Conservation (phyloP, 2,113 vertebrate species). For the Leucopsar rothschildi region DNA sequence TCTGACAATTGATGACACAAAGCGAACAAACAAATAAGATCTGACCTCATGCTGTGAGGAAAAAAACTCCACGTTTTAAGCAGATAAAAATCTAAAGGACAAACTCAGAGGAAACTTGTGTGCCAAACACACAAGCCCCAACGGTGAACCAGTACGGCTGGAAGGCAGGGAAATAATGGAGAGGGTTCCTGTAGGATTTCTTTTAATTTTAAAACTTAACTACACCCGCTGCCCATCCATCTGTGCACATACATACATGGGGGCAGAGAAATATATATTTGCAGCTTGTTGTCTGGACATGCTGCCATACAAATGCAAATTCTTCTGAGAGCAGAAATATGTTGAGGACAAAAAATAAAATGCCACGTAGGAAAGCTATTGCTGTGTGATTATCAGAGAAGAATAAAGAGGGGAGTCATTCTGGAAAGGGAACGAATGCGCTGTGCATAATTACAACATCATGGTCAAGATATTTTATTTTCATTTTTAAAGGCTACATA, state of each 20-base stretch:
- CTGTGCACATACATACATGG: rapidly evolving
- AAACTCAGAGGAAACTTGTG: background rate
- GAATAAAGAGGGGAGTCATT: background rate
- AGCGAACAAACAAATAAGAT: background rate
- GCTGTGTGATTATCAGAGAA: background rate
- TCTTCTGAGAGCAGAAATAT: background rate
- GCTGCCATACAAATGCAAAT: background rate
- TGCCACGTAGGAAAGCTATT: background rate
- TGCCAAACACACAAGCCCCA: background rate
- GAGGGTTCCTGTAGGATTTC: background rate
- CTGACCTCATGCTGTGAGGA: background rate
- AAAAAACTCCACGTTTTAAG: background rate
- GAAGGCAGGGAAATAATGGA: background rate
- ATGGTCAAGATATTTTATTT: slow-evolving; percentile 29
- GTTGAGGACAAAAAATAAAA: background rate
- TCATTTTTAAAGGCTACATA: background rate
- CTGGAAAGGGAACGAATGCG: rapidly evolving
- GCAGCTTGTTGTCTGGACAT: background rate
- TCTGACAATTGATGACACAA: background rate
- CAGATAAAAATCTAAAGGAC: background rate
- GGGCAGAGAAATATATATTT: rapidly evolving
- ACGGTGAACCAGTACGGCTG: rapidly evolving
- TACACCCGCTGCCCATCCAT: background rate
- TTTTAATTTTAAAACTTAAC: background rate
- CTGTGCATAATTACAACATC: slow-evolving; percentile 7